Evolutionary conservation across 2,113 vertebrate species (phyloP).

Genomic region (Clupea harengus): DNA sequence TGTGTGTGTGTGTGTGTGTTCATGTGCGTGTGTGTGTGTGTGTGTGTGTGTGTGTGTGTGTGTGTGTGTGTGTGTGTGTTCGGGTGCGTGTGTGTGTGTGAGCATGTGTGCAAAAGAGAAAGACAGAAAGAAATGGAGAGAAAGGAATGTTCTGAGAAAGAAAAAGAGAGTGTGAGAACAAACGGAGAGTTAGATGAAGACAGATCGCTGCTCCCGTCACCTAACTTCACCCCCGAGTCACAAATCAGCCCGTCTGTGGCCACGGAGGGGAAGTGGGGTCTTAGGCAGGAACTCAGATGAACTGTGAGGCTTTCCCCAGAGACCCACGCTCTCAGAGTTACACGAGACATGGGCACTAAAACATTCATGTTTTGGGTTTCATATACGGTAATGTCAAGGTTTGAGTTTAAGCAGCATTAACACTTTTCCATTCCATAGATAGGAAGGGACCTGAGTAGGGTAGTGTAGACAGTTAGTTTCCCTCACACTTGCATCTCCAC

Average conservation of each 20-base stretch:
- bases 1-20: slow-evolving; percentile 7
- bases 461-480: too few species aligned
- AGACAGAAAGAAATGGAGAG: too few species aligned
- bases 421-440: too few species aligned
- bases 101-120: not conserved
- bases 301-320: slow-evolving; percentile 40
- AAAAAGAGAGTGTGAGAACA: too few species aligned
- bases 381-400: too few species aligned
- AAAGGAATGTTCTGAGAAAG: too few species aligned
- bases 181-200: too few species aligned
- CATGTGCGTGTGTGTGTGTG: slow-evolving; percentile 15
- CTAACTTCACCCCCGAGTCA: slow-evolving; percentile 14
- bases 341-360: not conserved
- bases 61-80: not conserved
- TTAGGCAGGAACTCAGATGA: slow-evolving; percentile 41
- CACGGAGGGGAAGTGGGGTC: slow-evolving; percentile 39
- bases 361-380: too few species aligned
- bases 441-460: not conserved
- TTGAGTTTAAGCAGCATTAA: too few species aligned
- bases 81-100: not conserved
- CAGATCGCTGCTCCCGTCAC: too few species aligned
- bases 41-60: not conserved
- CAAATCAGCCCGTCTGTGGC: slow-evolving; percentile 52
- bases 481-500: too few species aligned
- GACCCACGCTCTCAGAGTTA: slow-evolving; percentile 42